phyloP scores from a whole-genome alignment of 2,888 invertebrate genomes.

The Aphidius colemani region DNA sequence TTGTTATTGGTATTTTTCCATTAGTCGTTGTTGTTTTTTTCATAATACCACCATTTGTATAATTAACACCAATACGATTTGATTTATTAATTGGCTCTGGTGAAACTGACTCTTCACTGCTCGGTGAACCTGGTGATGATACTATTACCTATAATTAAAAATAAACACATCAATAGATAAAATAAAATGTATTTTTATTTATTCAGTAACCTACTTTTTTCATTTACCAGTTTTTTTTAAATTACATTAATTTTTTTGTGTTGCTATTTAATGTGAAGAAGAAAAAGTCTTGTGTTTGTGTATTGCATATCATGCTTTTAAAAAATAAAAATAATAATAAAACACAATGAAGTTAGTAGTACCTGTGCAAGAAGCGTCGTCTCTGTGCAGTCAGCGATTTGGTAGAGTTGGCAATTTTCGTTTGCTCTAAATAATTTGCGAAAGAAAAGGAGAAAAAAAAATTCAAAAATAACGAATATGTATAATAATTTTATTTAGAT shows the following conservation, averaged over 20 bases:
- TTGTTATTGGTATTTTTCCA: conserved; percentile 62
- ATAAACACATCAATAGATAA: neutral
- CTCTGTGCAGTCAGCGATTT: conserved; percentile 60
- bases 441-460: conserved; percentile 55
- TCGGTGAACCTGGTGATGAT: conserved; percentile 84
- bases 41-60: conserved; percentile 24
- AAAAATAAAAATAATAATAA: conserved; percentile 21
- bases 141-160: conserved; percentile 64
- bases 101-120: conserved; percentile 82
- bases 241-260: neutral
- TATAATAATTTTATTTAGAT: neutral
- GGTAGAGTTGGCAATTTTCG: conserved; percentile 60
- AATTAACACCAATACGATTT: conserved; percentile 46
- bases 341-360: conserved; percentile 49
- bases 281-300: neutral
- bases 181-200: neutral
- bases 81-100: conserved; percentile 75
- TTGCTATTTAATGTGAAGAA: too few relatives aligned
- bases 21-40: conserved; percentile 51
- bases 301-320: neutral
- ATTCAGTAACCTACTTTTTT: neutral
- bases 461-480: conserved; percentile 32
- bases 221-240: neutral
- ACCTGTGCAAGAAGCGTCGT: conserved; percentile 61
- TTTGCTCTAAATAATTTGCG: conserved; percentile 59